Conservation (phyloP, 1,140 invertebrate genomes). For the Drosophila ananassae region DNA sequence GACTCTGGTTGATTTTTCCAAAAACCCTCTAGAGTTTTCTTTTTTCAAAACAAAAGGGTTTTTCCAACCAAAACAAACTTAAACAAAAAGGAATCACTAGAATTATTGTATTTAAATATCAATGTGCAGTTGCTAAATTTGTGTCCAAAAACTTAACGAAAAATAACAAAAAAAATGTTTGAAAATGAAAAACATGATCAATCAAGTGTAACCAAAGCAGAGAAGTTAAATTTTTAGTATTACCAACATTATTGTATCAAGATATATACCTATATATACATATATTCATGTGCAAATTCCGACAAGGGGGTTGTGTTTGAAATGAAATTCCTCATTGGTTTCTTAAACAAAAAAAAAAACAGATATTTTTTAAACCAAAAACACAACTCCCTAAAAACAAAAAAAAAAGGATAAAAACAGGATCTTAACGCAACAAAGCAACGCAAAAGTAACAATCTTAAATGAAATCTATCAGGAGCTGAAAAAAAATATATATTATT, state of each 20-base stretch:
- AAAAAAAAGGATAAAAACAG: neutral
- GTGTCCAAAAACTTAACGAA: neutral
- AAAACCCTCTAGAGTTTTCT: neutral
- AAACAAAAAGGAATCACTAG: conserved; percentile 9
- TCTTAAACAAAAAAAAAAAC: neutral
- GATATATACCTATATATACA: neutral
- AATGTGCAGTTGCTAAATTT: conserved; percentile 12
- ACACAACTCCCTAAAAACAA: neutral
- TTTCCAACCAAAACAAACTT: neutral
- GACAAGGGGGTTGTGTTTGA: neutral
- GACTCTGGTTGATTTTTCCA: neutral
- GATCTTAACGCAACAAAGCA: conserved; percentile 21
- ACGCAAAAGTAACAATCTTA: conserved; percentile 41
- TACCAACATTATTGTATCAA: conserved; percentile 1
- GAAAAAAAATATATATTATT: neutral
- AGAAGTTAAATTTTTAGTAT: conserved; percentile 12
- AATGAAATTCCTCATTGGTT: neutral
- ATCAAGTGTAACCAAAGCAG: conserved; percentile 2
- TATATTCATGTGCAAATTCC: neutral
- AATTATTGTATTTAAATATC: conserved; percentile 21
- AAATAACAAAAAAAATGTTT: neutral
- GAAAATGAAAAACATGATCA: neutral
- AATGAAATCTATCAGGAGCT: conserved; percentile 5
- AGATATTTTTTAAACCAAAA: neutral
- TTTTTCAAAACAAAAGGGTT: neutral